These are phyloP conservation scores for Mylabris sibirica DNA, from an alignment of 2,888 invertebrate species.

Conservation along the genomic window DNA sequence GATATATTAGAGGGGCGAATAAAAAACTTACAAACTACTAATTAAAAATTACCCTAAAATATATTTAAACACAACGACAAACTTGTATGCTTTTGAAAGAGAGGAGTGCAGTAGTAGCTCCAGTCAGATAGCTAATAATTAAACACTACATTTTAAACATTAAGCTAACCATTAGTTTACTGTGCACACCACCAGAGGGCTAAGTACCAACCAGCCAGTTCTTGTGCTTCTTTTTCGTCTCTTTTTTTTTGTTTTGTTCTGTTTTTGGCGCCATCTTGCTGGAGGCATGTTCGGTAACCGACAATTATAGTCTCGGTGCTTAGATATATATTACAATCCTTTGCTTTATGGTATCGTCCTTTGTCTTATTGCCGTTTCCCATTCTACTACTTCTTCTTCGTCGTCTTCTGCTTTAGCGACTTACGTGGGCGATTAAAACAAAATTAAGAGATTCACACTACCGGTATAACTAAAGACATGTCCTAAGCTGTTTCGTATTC, in stretches of 20 bases:
- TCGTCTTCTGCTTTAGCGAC: not conserved
- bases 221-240: not conserved
- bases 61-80: conserved; percentile 46
- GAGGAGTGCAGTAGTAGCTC: conserved; percentile 49
- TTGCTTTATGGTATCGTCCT: conserved; percentile 38
- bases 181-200: conserved; percentile 54
- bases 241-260: conserved; percentile 44
- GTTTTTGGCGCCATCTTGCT: conserved; percentile 61
- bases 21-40: conserved; percentile 40
- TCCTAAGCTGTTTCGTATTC: not conserved
- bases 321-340: conserved; percentile 56
- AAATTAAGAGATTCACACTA: conserved; percentile 43
- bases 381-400: not conserved
- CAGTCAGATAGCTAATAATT: conserved; percentile 53
- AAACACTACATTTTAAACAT: conserved; percentile 55
- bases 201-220: conserved; percentile 38
- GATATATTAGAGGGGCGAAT: too few species aligned
- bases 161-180: conserved; percentile 58
- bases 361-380: conserved; percentile 29
- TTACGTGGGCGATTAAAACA: conserved; percentile 43
- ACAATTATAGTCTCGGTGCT: conserved; percentile 59
- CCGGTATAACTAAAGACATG: not conserved
- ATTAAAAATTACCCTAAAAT: conserved; percentile 60
- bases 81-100: conserved; percentile 39
- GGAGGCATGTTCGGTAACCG: conserved; percentile 53